phyloP scores from a whole-genome alignment of 2,113 vertebrate genomes.

The Gymnogyps californianus region DNA sequence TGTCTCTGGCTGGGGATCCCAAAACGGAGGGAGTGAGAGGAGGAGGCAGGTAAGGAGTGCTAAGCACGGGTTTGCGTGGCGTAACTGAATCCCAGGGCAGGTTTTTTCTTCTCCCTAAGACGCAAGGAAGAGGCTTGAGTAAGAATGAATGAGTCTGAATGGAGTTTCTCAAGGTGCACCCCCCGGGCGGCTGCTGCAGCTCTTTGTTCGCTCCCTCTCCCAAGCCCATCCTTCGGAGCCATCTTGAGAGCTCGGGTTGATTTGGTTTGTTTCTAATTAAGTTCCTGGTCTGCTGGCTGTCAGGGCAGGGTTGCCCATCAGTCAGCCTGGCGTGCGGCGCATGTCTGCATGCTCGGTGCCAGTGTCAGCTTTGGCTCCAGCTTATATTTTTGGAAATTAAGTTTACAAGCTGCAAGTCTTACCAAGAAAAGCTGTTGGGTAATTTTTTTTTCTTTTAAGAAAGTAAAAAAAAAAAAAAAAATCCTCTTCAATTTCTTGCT shows the following conservation, averaged over 20 bases:
- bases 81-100: neutral
- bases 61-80: fast-evolving
- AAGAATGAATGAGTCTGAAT: neutral
- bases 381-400: neutral
- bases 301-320: neutral
- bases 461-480: no score
- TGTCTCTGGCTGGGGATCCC: neutral
- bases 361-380: neutral
- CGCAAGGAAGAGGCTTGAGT: neutral
- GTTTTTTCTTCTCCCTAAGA: neutral
- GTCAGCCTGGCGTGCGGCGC: neutral
- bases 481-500: neutral
- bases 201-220: neutral
- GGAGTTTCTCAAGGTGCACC: neutral
- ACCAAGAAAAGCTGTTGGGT: neutral
- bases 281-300: neutral
- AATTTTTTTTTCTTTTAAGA: neutral
- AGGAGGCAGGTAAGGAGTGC: slow-evolving; percentile 65
- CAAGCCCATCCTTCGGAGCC: neutral
- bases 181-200: neutral
- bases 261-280: neutral
- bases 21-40: neutral
- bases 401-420: neutral
- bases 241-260: neutral
- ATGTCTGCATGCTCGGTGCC: fast-evolving